These are phyloP conservation scores for Caradrina kadenii DNA, from an alignment of 2,888 invertebrate species.

Conservation along the genomic window DNA sequence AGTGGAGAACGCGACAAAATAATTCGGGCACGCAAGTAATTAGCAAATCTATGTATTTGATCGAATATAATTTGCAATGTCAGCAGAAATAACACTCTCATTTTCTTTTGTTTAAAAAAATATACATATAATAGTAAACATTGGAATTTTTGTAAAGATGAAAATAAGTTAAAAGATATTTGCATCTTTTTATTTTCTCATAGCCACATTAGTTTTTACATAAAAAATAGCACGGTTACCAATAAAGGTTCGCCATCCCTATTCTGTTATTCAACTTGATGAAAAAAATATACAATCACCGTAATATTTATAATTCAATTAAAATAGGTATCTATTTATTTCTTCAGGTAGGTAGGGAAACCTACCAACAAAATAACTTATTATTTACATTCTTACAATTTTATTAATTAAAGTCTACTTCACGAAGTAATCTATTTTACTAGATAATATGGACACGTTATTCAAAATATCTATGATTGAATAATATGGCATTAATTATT, in stretches of 20 bases:
- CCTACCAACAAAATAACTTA: conserved; percentile 60
- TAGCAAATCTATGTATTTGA: no score
- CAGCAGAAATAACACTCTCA: no score
- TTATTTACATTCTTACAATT: conserved; percentile 33
- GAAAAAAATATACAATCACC: conserved; percentile 42
- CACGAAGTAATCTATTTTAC: conserved; percentile 1
- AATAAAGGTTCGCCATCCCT: background rate
- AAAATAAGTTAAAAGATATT: no score
- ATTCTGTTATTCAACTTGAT: background rate
- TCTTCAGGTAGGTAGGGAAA: conserved; percentile 7
- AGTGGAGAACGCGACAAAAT: no score
- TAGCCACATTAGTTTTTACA: no score
- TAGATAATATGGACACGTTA: conserved; percentile 53
- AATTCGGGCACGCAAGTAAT: no score
- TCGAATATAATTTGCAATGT: no score
- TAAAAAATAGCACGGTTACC: no score
- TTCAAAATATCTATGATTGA: conserved; percentile 40
- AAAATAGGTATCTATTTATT: conserved; percentile 26
- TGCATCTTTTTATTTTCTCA: no score
- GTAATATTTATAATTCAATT: conserved; percentile 21
- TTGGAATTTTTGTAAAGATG: no score
- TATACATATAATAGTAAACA: no score
- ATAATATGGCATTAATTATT: conserved; percentile 58
- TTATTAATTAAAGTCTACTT: conserved; percentile 17
- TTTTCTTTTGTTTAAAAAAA: no score